Evolutionary conservation across 2,888 invertebrate genomes (phyloP).

Genomic region (Shargacucullia verbasci): DNA sequence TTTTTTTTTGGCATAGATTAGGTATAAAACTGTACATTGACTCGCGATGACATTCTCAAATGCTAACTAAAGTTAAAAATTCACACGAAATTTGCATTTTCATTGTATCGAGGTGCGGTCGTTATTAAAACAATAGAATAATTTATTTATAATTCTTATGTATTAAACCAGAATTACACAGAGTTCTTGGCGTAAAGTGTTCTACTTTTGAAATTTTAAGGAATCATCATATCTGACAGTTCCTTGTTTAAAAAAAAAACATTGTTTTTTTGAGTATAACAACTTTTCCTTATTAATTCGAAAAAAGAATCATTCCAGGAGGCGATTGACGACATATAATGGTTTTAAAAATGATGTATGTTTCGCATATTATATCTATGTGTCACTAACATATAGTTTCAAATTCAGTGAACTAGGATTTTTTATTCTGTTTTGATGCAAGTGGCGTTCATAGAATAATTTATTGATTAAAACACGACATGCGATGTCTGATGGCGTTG

Average conservation of each 20-base stretch:
- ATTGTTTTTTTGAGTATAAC: no score
- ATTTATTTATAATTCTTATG: conserved; percentile 29
- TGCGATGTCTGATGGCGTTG: conserved; percentile 37
- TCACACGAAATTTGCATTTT: conserved; percentile 53
- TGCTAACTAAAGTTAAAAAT: conserved; percentile 44
- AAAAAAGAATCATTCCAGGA: no score
- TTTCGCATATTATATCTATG: no score
- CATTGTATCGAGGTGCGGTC: conserved; percentile 43
- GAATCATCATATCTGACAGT: no score
- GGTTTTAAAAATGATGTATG: no score
- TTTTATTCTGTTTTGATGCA: conserved; percentile 18
- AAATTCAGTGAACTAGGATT: conserved; percentile 13
- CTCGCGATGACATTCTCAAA: conserved; percentile 49
- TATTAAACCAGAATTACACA: conserved; percentile 4
- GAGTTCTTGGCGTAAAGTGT: conserved; percentile 12
- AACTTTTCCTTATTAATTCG: no score
- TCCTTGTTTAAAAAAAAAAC: no score
- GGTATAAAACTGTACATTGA: conserved; percentile 51
- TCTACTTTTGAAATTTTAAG: conserved; percentile 1
- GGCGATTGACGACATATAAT: no score
- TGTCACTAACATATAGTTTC: not conserved
- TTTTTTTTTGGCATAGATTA: conserved; percentile 23
- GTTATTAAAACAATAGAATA: conserved; percentile 33
- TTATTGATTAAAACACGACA: conserved; percentile 54
- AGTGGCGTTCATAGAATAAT: conserved; percentile 30